A percentile compares a stretch with the other conserved stretches of the same genome.
phyloP scores from a whole-genome alignment of 2,888 invertebrate genomes.

The Xylota sylvarum region DNA sequence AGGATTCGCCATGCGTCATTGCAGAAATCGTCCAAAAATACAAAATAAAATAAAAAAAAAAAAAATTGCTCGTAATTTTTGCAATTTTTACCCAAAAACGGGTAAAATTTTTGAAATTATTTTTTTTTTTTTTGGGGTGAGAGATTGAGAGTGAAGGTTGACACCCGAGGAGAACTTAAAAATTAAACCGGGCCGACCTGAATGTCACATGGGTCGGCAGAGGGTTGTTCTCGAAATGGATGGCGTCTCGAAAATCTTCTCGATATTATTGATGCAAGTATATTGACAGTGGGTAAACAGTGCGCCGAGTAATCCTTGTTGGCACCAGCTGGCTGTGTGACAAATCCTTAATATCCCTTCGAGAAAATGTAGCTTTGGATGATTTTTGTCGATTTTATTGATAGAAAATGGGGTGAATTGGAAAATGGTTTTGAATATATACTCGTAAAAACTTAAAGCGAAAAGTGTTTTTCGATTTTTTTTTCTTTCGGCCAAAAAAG shows the following conservation, averaged over 20 bases:
- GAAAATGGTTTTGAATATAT: slow-evolving; percentile 58
- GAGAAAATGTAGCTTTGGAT: slow-evolving; percentile 46
- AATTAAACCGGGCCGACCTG: slow-evolving; percentile 72
- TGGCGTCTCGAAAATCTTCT: slow-evolving; percentile 46
- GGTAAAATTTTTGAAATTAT: slow-evolving; percentile 67
- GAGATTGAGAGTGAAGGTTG: slow-evolving; percentile 60
- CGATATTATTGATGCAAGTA: slow-evolving; percentile 30
- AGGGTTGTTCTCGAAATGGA: slow-evolving; percentile 47
- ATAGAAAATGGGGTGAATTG: slow-evolving; percentile 61
- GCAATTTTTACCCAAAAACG: slow-evolving; percentile 80
- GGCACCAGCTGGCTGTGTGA: slow-evolving; percentile 72
- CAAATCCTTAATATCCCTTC: slow-evolving; percentile 60
- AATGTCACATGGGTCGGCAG: slow-evolving; percentile 65
- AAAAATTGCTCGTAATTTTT: slow-evolving; percentile 78
- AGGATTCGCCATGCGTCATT: slow-evolving; percentile 75
- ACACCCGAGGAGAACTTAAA: slow-evolving; percentile 77
- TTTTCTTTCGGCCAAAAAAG: slow-evolving; percentile 28
- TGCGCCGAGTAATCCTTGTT: slow-evolving; percentile 50
- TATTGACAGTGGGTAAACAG: slow-evolving; percentile 71
- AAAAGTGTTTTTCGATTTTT: slow-evolving; percentile 48
- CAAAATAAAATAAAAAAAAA: slow-evolving; percentile 34
- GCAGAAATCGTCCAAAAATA: slow-evolving; percentile 58
- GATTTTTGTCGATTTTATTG: slow-evolving; percentile 73
- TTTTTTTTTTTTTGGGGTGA: slow-evolving; percentile 11
- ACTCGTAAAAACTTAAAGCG: slow-evolving; percentile 56